Conservation (phyloP, 2,797 vertebrate genomes). For the Gorsachius magnificus region DNA sequence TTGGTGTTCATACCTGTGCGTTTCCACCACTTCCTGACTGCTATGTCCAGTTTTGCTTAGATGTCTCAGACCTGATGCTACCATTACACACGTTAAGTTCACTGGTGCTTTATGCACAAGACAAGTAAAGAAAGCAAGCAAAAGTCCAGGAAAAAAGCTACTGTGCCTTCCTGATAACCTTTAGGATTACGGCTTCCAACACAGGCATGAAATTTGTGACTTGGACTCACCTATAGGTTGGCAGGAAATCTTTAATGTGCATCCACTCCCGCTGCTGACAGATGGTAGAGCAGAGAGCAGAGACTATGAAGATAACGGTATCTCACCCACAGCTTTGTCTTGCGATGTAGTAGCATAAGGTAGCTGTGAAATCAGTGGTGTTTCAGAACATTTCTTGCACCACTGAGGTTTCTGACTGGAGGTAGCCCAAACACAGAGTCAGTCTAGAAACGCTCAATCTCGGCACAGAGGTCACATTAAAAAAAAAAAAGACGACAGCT, state of each 20-base stretch:
- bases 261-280: background rate
- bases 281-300: background rate
- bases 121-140: background rate
- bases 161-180: background rate
- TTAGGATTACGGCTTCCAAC: background rate
- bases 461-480: background rate
- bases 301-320: background rate
- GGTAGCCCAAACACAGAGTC: background rate
- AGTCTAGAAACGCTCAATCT: background rate
- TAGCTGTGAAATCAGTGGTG: background rate
- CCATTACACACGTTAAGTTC: rapidly evolving
- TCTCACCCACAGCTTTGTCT: background rate
- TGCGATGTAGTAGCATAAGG: background rate
- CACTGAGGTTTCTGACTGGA: background rate
- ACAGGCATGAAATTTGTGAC: background rate
- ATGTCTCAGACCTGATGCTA: background rate
- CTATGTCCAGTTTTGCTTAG: background rate
- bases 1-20: background rate
- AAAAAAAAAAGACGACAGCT: background rate
- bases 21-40: background rate
- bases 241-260: background rate
- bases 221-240: background rate
- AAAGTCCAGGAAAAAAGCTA: background rate
- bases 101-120: background rate
- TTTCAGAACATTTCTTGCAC: background rate